Evolutionary conservation across 1,140 invertebrate species (phyloP).

Genomic region (Paracyclopina nana): DNA sequence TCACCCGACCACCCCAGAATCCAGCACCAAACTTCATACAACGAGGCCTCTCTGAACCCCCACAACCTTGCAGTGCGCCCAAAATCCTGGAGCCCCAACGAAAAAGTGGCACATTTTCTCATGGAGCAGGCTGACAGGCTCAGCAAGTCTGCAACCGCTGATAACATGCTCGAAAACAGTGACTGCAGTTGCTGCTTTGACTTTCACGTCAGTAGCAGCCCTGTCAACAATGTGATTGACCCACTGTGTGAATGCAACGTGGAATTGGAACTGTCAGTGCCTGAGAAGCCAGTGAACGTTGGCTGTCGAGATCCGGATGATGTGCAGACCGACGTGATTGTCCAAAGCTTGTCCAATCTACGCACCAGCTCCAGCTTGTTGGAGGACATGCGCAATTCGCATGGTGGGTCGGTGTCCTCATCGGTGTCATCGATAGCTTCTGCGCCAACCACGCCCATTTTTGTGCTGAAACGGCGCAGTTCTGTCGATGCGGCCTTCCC

Average conservation of each 20-base stretch:
- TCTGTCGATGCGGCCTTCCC: no score
- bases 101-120: no score
- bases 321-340: not conserved
- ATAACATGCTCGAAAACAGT: not conserved
- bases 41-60: not conserved
- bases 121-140: not conserved
- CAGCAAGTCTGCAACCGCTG: not conserved
- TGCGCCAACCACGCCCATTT: no score
- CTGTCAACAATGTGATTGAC: not conserved
- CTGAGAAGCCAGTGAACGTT: conserved; percentile 2
- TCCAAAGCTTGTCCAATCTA: conserved; percentile 9
- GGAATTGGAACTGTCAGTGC: conserved; percentile 4
- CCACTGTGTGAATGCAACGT: conserved; percentile 2
- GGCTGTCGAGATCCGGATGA: not conserved
- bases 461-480: no score
- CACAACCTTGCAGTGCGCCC: not conserved
- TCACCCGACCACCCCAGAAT: no score
- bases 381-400: no score
- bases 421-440: no score
- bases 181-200: not conserved
- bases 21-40: no score
- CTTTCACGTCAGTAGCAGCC: not conserved
- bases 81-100: not conserved
- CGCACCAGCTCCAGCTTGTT: no score
- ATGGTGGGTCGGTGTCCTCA: no score